Percentiles rank a stretch among this genome's conserved stretches.
Conservation (phyloP, 2,797 vertebrate genomes). For the Parauchenoglanis ngamensis region DNA sequence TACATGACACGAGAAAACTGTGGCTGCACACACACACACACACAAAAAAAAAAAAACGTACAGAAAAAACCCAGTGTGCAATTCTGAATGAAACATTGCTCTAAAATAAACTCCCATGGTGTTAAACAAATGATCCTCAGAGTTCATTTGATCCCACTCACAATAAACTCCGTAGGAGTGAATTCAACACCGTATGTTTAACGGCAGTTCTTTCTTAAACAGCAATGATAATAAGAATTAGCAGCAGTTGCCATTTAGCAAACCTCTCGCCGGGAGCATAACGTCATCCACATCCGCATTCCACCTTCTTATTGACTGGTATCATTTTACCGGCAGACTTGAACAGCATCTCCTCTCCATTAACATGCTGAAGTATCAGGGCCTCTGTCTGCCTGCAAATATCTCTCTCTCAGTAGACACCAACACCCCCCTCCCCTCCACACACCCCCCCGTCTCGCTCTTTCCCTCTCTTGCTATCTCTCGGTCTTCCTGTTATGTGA, state of each 20-base stretch:
- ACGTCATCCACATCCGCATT: constrained; percentile 47
- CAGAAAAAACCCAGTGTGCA: background rate
- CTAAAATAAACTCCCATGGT: constrained; percentile 20
- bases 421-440: background rate
- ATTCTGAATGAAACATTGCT: background rate
- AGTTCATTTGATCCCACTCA: constrained; percentile 16
- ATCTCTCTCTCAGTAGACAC: constrained; percentile 60
- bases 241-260: constrained; percentile 17
- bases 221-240: constrained; percentile 17
- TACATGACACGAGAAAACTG: background rate
- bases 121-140: constrained; percentile 29
- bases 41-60: background rate
- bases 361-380: constrained; percentile 79
- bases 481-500: constrained; percentile 79
- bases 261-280: constrained; percentile 38
- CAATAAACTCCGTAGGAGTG: constrained; percentile 29
- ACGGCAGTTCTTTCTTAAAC: background rate
- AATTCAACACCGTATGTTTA: constrained; percentile 7
- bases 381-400: constrained; percentile 66
- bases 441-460: constrained; percentile 14
- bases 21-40: background rate
- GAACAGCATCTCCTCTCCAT: constrained; percentile 80
- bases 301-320: constrained; percentile 73
- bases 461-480: constrained; percentile 59
- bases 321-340: constrained; percentile 78